Evolutionary conservation across 1,140 invertebrate genomes (phyloP).

Genomic region (Scylla paramamosain): DNA sequence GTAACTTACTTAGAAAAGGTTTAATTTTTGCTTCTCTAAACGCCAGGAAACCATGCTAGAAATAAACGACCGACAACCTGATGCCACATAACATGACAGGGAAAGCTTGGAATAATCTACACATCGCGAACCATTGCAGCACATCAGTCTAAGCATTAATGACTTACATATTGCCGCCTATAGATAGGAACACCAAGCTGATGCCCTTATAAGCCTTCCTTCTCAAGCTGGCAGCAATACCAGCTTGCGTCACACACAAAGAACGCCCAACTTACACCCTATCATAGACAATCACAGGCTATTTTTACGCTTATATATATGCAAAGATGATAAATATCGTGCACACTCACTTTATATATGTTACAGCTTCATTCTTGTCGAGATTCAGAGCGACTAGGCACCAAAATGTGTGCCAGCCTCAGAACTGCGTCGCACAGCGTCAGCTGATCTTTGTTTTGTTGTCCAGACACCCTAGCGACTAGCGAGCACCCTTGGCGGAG

Average conservation of each 20-base stretch:
- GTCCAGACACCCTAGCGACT: slow-evolving; percentile 7
- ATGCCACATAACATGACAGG: too few relatives aligned
- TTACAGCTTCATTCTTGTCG: slow-evolving; percentile 25
- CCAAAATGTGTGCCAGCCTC: neutral
- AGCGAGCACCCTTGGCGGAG: neutral
- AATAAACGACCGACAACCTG: too few relatives aligned
- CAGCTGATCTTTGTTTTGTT: slow-evolving; percentile 76
- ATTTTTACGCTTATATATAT: neutral
- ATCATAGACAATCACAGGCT: neutral
- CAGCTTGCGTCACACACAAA: slow-evolving; percentile 29
- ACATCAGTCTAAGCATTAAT: too few relatives aligned
- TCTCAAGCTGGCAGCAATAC: neutral
- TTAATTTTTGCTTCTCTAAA: too few relatives aligned
- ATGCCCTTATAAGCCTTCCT: neutral
- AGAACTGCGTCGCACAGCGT: slow-evolving; percentile 71
- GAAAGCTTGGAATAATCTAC: too few relatives aligned
- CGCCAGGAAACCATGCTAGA: too few relatives aligned
- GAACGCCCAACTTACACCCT: slow-evolving; percentile 27
- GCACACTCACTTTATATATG: slow-evolving; percentile 32
- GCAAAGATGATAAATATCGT: neutral
- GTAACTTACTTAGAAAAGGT: too few relatives aligned
- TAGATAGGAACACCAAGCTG: too few relatives aligned
- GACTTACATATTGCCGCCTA: too few relatives aligned
- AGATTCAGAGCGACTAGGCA: neutral
- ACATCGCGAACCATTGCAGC: too few relatives aligned